Percentiles rank a stretch among this genome's conserved stretches.
These are phyloP conservation scores for Drosophila sturtevanti DNA, from an alignment of 1,140 invertebrate genomes.

Conservation along the genomic window DNA sequence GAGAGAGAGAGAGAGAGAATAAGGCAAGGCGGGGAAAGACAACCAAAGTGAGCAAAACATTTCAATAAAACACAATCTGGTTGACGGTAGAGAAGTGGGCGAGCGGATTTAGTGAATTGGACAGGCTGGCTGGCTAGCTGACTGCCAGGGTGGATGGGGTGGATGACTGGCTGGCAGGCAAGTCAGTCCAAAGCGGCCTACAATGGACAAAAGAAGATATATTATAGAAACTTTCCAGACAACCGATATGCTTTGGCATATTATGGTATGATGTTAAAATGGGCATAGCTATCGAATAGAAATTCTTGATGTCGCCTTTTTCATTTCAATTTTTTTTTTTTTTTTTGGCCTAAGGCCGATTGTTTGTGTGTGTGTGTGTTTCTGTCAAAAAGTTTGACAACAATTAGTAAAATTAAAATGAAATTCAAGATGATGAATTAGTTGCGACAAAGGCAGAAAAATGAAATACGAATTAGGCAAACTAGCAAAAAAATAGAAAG, in stretches of 20 bases:
- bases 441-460: neutral
- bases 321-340: constrained; percentile 27
- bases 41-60: constrained; percentile 19
- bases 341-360: neutral
- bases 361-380: constrained; percentile 16
- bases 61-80: constrained; percentile 42
- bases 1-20: neutral
- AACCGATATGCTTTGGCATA: neutral
- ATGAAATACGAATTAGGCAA: neutral
- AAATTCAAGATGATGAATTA: constrained; percentile 2
- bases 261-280: neutral
- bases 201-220: constrained; percentile 11
- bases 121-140: neutral
- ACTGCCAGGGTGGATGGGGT: no score
- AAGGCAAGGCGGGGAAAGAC: no score
- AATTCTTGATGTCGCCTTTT: constrained; percentile 18
- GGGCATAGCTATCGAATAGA: neutral
- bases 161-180: no score
- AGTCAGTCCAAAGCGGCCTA: neutral
- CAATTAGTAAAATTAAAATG: constrained; percentile 48
- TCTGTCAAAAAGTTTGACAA: constrained; percentile 48
- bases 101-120: constrained; percentile 15
- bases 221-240: constrained; percentile 19
- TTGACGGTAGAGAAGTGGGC: constrained; percentile 25
- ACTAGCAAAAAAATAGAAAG: neutral